Base-by-base conservation (phyloP, 1,140 invertebrate species). In the Drosophila neocordata region DNA sequence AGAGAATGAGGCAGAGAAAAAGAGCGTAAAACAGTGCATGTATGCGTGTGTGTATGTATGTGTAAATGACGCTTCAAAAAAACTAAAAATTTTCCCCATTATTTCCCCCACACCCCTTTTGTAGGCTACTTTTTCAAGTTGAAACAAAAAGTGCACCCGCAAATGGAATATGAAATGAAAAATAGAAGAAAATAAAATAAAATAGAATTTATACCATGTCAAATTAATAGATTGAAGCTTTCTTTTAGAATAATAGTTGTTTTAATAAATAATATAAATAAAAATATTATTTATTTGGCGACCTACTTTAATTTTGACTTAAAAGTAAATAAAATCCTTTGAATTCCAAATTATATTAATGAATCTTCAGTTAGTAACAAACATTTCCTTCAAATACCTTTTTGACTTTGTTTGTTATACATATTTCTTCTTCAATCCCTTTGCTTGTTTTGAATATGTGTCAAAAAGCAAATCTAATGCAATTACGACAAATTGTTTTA, bases 51-150 rank as follows among this genome's bases (percentile, higher is more conserved):
- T 34, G 27, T 56, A 12, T 0, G 27, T 34, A 27, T 35, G 27
- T 56, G 27, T 34, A 13, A 56, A 56, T 31, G 53, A 56, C 53
- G 53, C 53, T 56, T 56, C 27, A 55, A 31, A 55, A 35, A 55
- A n/a, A 13, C 38, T 15, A 18, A 24, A 35, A 58, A 41, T 37
- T 8, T n/a, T 24, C 4, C 12, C 37, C 11, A n/a, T n/a, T n/a
- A 38, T 12, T 11, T 4, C 15, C 41, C 27, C 27, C 4, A 31
- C 27, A 9, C 8, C n/a, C 18, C 41, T 13, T 7, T 8, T 8
- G 7, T 18, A 15, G 38, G 6, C 38, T 1, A 20, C 8, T 37
- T 57, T 15, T 35, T 27, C 31, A 51, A 27, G 31, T 44, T 31
- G 27, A 31, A 31, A 31, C 5, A 31, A 31, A 9, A 18, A 48